Conservation (phyloP, 2,113 vertebrate species). For the Probosciger aterrimus region DNA sequence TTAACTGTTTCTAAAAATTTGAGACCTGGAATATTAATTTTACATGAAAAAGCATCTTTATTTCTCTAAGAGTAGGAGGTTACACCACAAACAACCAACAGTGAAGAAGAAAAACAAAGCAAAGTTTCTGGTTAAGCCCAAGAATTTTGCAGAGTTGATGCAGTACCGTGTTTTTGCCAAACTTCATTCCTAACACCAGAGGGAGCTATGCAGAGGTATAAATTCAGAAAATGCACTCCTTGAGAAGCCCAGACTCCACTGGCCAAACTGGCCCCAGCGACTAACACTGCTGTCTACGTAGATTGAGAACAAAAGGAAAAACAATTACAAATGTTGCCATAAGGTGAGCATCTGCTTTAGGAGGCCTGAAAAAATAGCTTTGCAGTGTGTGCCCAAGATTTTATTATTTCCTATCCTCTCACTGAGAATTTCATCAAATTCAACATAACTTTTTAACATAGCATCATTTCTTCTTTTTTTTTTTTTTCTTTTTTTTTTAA, state of each 20-base stretch:
- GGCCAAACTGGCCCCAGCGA: not conserved
- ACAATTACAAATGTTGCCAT: not conserved
- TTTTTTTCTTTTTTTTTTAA: not conserved
- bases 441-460: not conserved
- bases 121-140: not conserved
- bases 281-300: rapidly evolving
- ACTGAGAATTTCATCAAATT: not conserved
- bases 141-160: not conserved
- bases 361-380: not conserved
- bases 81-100: not conserved
- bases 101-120: not conserved
- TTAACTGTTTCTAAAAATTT: not conserved
- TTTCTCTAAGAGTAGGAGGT: not conserved
- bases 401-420: not conserved
- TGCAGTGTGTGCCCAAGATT: rapidly evolving
- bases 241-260: not conserved
- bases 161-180: not conserved
- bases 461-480: not conserved
- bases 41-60: not conserved
- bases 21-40: not conserved
- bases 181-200: not conserved
- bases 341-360: not conserved
- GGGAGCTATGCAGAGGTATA: not conserved
- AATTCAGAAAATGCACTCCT: not conserved
- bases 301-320: not conserved